phyloP scores from a whole-genome alignment of 1,140 invertebrate genomes.

The Apis laboriosa region DNA sequence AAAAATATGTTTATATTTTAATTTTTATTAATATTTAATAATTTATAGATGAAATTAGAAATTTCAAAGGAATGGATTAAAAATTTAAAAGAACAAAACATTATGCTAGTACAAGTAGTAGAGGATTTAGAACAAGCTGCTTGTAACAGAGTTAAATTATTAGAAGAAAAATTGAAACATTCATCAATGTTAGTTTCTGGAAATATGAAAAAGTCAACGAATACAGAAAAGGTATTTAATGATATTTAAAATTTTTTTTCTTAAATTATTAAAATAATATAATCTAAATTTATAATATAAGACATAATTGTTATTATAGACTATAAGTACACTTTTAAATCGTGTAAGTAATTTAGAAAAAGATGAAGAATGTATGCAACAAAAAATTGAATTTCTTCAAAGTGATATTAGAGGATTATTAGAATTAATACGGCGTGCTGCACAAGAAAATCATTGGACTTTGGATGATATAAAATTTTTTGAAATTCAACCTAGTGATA shows the following conservation, averaged over 20 bases:
- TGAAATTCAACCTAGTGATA: slow-evolving; percentile 69
- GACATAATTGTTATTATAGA: slow-evolving; percentile 55
- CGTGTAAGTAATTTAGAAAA: slow-evolving; percentile 68
- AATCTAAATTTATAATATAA: neutral
- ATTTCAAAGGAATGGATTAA: slow-evolving; percentile 82
- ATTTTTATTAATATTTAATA: neutral
- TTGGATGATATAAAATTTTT: slow-evolving; percentile 73
- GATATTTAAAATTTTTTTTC: neutral
- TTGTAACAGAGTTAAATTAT: slow-evolving; percentile 79
- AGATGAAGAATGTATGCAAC: slow-evolving; percentile 64
- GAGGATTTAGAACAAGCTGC: slow-evolving; percentile 82
- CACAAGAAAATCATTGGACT: slow-evolving; percentile 73
- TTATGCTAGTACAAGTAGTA: slow-evolving; percentile 81
- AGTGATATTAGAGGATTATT: slow-evolving; percentile 76
- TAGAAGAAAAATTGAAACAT: slow-evolving; percentile 81
- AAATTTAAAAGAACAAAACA: slow-evolving; percentile 82
- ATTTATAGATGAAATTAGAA: slow-evolving; percentile 79
- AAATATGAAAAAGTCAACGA: slow-evolving; percentile 67
- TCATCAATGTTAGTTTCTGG: slow-evolving; percentile 71
- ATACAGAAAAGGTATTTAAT: slow-evolving; percentile 73
- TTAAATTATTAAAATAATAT: neutral
- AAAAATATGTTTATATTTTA: neutral
- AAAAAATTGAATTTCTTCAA: slow-evolving; percentile 72
- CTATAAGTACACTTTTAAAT: slow-evolving; percentile 68
- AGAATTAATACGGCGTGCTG: slow-evolving; percentile 74